A percentile compares a stretch with the other conserved stretches of the same genome.
Evolutionary conservation across 2,888 invertebrate species (phyloP).

Genomic region (Ornithoptera alexandrae): DNA sequence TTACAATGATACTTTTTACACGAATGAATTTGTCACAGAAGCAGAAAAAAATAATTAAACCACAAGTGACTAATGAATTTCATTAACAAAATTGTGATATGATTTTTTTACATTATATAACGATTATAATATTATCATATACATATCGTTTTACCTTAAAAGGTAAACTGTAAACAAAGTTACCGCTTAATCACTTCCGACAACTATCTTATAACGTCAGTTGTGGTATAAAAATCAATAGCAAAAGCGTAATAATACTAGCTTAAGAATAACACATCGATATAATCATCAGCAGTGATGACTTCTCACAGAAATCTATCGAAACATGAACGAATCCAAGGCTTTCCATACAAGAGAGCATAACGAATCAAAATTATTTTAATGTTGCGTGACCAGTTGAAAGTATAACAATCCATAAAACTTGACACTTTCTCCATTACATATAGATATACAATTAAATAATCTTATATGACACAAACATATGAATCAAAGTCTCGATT

Average conservation of each 20-base stretch:
- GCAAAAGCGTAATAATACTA: background rate
- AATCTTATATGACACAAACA: background rate
- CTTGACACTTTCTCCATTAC: slow-evolving; percentile 25
- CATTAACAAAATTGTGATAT: slow-evolving; percentile 16
- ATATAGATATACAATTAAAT: background rate
- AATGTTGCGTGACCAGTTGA: slow-evolving; percentile 27
- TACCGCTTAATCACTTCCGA: slow-evolving; percentile 42
- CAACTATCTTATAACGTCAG: slow-evolving; percentile 34
- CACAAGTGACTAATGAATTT: background rate
- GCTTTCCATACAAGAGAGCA: slow-evolving; percentile 17
- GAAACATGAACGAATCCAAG: slow-evolving; percentile 33
- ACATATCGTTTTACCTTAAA: slow-evolving; percentile 41
- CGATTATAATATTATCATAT: slow-evolving; percentile 4
- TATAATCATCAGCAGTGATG: background rate
- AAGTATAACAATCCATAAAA: slow-evolving; percentile 19
- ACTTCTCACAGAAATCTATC: slow-evolving; percentile 30
- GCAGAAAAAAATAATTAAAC: background rate
- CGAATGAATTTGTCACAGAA: background rate
- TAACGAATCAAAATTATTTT: slow-evolving; percentile 16
- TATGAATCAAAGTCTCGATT: background rate
- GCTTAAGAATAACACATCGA: background rate
- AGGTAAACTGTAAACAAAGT: slow-evolving; percentile 47
- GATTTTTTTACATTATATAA: slow-evolving; percentile 29
- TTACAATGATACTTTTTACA: background rate
- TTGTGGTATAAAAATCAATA: slow-evolving; percentile 18